These are phyloP conservation scores for Apodemia duryi DNA, from an alignment of 2,888 invertebrate genomes.

Conservation along the genomic window DNA sequence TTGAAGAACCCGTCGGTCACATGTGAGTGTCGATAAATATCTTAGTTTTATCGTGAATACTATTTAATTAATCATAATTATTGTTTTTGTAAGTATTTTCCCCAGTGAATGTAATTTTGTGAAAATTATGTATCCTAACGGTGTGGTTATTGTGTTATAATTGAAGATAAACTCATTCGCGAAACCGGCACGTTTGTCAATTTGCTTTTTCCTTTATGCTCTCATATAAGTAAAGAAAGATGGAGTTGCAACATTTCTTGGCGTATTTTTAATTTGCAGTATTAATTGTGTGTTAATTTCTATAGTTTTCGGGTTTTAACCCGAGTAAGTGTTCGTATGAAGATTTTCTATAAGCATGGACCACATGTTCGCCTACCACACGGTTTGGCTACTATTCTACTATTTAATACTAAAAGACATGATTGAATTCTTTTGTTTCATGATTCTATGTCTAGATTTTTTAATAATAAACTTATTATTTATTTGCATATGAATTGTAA, in stretches of 20 bases:
- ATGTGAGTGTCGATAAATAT: constrained; percentile 89
- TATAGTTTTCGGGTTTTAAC: background rate
- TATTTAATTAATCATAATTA: constrained; percentile 60
- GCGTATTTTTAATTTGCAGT: constrained; percentile 34
- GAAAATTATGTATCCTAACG: constrained; percentile 48
- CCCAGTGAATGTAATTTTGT: constrained; percentile 66
- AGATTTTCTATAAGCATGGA: constrained; percentile 9
- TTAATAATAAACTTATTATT: background rate
- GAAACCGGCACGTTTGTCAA: constrained; percentile 76
- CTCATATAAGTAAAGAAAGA: constrained; percentile 45
- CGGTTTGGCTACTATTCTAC: constrained; percentile 37
- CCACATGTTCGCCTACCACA: constrained; percentile 70
- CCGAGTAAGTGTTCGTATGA: constrained; percentile 1
- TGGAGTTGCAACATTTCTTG: constrained; percentile 44
- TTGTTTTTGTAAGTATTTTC: constrained; percentile 75
- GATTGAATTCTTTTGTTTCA: constrained; percentile 32
- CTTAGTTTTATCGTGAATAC: constrained; percentile 73
- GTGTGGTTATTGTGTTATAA: constrained; percentile 69
- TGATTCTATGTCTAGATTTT: constrained; percentile 25
- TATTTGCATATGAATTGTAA: background rate
- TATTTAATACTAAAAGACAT: constrained; percentile 27
- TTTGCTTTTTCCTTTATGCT: constrained; percentile 57
- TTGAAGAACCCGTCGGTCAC: constrained; percentile 94
- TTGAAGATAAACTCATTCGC: constrained; percentile 55
- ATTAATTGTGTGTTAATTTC: constrained; percentile 36